Conservation (phyloP, 2,797 vertebrate species). For the Coluber constrictor region DNA sequence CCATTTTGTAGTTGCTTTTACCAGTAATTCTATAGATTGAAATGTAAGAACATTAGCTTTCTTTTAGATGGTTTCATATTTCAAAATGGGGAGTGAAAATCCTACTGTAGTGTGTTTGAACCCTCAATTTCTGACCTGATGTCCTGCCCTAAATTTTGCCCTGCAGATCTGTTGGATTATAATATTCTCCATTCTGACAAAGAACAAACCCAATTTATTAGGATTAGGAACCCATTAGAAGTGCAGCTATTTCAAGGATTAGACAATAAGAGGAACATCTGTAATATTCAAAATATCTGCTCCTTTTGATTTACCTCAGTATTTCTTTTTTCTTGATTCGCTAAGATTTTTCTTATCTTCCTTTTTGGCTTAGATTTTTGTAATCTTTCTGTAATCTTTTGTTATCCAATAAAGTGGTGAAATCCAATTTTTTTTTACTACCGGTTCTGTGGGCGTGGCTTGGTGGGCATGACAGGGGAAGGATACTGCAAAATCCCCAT, state of each 20-base stretch:
- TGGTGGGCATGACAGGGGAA: no score
- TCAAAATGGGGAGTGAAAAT: not conserved
- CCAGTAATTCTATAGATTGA: not conserved
- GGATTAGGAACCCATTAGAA: not conserved
- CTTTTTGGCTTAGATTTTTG: not conserved
- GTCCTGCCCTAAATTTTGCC: not conserved
- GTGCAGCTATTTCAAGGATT: not conserved
- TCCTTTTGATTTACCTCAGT: not conserved
- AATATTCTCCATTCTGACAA: not conserved
- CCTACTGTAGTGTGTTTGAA: not conserved
- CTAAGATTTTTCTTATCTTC: not conserved
- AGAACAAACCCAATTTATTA: not conserved
- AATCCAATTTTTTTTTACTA: no score
- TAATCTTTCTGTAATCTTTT: not conserved
- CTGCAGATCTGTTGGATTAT: not conserved
- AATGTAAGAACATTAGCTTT: not conserved
- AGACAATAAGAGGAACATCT: not conserved
- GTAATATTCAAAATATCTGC: not conserved
- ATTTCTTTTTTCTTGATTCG: not conserved
- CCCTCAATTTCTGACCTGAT: not conserved
- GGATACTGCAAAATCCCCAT: no score
- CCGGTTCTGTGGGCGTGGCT: no score
- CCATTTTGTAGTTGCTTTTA: not conserved
- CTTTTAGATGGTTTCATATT: not conserved
- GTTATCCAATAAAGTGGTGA: not conserved